A percentile compares a stretch with the other conserved stretches of the same genome.
Conservation (phyloP, 1,140 invertebrate species). For the Aphis craccivora region DNA sequence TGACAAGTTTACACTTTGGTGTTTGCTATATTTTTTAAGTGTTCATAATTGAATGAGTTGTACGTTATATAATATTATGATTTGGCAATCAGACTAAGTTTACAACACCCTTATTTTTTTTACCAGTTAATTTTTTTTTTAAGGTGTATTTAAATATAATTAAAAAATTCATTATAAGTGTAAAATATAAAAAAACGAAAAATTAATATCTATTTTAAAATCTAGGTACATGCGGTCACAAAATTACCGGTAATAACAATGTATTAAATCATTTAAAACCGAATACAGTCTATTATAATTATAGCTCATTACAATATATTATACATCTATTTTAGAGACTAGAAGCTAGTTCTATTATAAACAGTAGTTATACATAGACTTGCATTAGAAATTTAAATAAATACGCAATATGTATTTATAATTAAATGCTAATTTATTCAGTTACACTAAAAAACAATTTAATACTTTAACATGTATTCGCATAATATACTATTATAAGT, state of each 20-base stretch:
- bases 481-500: background rate
- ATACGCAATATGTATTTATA: background rate
- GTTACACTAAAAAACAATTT: slow-evolving; percentile 7
- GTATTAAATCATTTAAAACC: background rate
- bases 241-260: background rate
- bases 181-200: background rate
- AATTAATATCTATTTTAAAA: background rate
- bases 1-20: background rate
- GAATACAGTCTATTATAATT: background rate
- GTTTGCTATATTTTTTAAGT: background rate
- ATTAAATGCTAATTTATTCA: slow-evolving; percentile 8
- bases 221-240: background rate
- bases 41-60: background rate
- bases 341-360: background rate
- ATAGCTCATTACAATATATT: background rate
- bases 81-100: background rate
- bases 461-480: background rate
- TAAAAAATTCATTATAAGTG: background rate
- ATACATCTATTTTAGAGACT: background rate
- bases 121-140: background rate
- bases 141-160: background rate
- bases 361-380: background rate
- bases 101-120: background rate
- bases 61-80: background rate
- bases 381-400: slow-evolving; percentile 7